Evolutionary conservation across 2,888 invertebrate species (phyloP).

Genomic region (Tanytarsus gracilentus): DNA sequence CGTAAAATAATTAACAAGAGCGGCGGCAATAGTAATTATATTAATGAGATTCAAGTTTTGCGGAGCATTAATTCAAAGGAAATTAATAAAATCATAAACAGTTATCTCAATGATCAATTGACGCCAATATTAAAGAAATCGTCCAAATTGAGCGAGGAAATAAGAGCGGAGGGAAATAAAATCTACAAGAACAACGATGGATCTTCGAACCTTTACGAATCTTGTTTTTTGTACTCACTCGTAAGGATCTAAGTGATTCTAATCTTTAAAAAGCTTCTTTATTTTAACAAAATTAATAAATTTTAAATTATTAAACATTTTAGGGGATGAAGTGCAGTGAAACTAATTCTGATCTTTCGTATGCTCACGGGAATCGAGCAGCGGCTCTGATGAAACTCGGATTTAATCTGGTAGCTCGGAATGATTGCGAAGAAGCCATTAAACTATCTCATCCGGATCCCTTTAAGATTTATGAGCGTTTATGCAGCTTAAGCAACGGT

Average conservation of each 20-base stretch:
- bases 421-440: constrained; percentile 38
- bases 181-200: constrained; percentile 7
- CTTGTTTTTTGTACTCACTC: constrained; percentile 1
- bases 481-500: background rate
- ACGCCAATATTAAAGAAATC: constrained; percentile 10
- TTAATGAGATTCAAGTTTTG: background rate
- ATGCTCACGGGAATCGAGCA: constrained; percentile 39
- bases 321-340: constrained; percentile 12
- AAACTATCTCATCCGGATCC: constrained; percentile 33
- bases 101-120: background rate
- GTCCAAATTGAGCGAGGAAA: constrained; percentile 7
- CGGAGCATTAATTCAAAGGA: background rate
- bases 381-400: constrained; percentile 38
- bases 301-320: no score
- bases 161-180: constrained; percentile 19
- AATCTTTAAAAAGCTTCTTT: no score
- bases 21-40: background rate
- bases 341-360: background rate
- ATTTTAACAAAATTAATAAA: no score
- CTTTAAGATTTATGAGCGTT: constrained; percentile 19
- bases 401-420: constrained; percentile 36
- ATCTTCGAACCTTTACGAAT: constrained; percentile 3
- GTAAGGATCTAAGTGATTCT: no score
- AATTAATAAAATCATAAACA: background rate
- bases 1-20: constrained; percentile 5